Conservation (phyloP, 2,797 vertebrate genomes). For the Eulemur rubriventer region DNA sequence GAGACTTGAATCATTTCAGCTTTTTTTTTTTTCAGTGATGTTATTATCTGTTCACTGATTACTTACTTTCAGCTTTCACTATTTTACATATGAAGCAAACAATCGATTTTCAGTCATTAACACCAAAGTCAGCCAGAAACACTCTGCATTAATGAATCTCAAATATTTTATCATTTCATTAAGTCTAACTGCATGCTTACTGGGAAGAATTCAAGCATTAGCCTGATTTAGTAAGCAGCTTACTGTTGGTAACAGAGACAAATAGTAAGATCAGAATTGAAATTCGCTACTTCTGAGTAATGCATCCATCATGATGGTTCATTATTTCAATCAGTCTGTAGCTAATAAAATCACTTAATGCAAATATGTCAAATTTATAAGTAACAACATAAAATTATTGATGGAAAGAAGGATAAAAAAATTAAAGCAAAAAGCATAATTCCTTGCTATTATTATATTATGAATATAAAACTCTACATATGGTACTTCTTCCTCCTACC, state of each 20-base stretch:
- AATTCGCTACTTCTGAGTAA: constrained; percentile 19
- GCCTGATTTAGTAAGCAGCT: constrained; percentile 20
- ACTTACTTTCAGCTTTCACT: neutral
- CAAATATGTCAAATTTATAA: neutral
- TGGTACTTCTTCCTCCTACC: neutral
- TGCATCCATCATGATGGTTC: neutral
- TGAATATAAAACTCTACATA: neutral
- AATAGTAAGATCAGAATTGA: constrained; percentile 15
- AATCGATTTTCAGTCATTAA: constrained; percentile 2
- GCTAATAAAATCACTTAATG: constrained; percentile 38
- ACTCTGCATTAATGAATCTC: constrained; percentile 33
- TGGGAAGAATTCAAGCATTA: constrained; percentile 35
- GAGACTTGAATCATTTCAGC: neutral
- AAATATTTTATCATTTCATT: constrained; percentile 60
- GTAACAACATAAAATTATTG: neutral
- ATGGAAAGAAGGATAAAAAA: constrained; percentile 28
- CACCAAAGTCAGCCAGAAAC: neutral
- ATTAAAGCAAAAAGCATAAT: neutral
- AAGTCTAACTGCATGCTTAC: neutral
- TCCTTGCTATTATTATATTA: neutral
- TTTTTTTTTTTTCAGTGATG: neutral
- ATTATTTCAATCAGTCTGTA: constrained; percentile 33
- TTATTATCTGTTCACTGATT: neutral
- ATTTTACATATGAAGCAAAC: constrained; percentile 23
- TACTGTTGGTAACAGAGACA: constrained; percentile 15